Percentiles rank a stretch among this genome's conserved stretches.
phyloP scores from a whole-genome alignment of 2,797 vertebrate species.

The Oreonectes daqikongensis region DNA sequence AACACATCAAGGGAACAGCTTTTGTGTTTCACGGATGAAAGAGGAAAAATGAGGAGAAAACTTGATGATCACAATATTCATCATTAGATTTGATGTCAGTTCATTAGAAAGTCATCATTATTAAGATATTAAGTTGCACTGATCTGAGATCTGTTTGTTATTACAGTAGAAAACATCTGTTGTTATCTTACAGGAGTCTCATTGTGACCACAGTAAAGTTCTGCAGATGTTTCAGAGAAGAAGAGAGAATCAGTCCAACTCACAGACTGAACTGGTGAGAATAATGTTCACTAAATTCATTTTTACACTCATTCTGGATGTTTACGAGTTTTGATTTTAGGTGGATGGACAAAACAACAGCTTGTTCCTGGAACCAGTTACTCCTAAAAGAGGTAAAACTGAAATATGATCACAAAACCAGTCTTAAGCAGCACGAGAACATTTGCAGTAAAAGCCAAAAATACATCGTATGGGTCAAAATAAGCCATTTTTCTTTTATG shows the following conservation, averaged over 20 bases:
- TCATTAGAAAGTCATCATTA: no score
- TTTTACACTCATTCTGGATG: neutral
- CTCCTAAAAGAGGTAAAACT: conserved; percentile 45
- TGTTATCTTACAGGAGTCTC: conserved; percentile 53
- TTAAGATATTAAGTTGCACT: no score
- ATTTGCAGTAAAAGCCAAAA: no score
- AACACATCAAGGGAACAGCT: no score
- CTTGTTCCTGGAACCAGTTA: conserved; percentile 7
- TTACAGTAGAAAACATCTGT: no score
- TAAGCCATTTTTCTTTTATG: no score
- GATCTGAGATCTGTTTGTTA: neutral
- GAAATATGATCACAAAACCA: neutral
- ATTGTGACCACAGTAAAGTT: conserved; percentile 80
- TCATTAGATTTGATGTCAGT: no score
- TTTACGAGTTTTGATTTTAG: conserved; percentile 41
- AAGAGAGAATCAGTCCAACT: conserved; percentile 68
- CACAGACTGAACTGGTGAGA: conserved; percentile 77
- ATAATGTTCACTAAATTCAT: neutral
- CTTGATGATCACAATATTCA: no score
- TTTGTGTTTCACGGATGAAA: no score
- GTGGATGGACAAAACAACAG: conserved; percentile 45
- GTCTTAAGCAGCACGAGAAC: no score
- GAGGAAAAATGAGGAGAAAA: no score
- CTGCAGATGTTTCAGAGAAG: conserved; percentile 80
- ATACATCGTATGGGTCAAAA: no score